Base-by-base conservation (phyloP, 2,888 invertebrate species). In the Pycnomerus fuliginosus region DNA sequence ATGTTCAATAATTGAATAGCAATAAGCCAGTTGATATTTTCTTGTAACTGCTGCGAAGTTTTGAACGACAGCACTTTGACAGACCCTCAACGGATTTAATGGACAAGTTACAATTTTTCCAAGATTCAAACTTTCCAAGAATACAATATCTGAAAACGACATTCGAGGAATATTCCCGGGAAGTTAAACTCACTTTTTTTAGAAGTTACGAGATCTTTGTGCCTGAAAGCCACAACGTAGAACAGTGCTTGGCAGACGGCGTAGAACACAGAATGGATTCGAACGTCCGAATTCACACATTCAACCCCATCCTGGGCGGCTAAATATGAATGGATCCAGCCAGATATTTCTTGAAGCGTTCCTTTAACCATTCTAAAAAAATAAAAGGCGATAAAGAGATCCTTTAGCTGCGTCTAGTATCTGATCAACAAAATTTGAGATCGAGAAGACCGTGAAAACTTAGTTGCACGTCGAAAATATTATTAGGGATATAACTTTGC, bases 231-330 rank as follows among this genome's bases (percentile, higher is more conserved):
- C 46, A 98, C 84, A 10, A 95, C 76, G 71, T 97, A 95, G 74
- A 98, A 96, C 28, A 96, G 76, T 0, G 91, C 85, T 70, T 98
- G 96, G 58, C 95, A 95, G 2, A 93, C 82, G 1, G 90, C 83
- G 67, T 94, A 95, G 73, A 98, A 98, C 0, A 94, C 87, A 2
- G 84, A 79, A 66, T 98, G 95, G 0, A 85, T 80, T 58, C 84
- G 80, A 0, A 82, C 63, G 54, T 85, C 84, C 8, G 76, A 74
- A 56, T 76, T 75, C 0, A 76, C 67, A 52, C 72, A 74, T 53
- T 76, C 76, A 50, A 53, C 73, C 61, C 71, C 72, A 53, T 85
- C 84, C 50, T 85, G 84, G 0, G 80, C 78, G 1, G 79, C 77
- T 30, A 93, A 85, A 66, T 96, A 96, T 0, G 79, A 74, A 65